These are phyloP conservation scores for Linepithema humile DNA, from an alignment of 1,140 invertebrate genomes.

Conservation along the genomic window DNA sequence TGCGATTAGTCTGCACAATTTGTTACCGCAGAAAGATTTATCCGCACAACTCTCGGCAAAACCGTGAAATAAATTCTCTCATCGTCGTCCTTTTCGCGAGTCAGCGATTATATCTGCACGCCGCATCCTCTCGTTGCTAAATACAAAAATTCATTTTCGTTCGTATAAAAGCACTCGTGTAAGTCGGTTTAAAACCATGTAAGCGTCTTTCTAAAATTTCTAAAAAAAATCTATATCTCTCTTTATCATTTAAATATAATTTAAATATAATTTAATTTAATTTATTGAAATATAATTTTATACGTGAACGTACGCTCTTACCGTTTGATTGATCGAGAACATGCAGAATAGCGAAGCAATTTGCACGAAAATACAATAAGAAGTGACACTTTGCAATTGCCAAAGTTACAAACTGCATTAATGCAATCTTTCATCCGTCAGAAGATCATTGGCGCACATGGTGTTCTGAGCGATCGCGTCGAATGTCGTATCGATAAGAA, in stretches of 20 bases:
- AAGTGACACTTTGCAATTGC: not conserved
- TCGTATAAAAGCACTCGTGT: slow-evolving; percentile 44
- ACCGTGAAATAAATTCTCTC: slow-evolving; percentile 52
- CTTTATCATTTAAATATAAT: slow-evolving; percentile 47
- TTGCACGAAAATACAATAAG: not conserved
- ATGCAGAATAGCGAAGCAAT: not conserved
- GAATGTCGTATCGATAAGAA: slow-evolving; percentile 3
- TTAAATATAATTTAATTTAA: too few species aligned
- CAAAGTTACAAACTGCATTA: not conserved
- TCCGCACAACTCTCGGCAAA: not conserved
- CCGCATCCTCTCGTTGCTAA: slow-evolving; percentile 6
- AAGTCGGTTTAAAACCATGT: slow-evolving; percentile 9
- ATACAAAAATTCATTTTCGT: slow-evolving; percentile 59
- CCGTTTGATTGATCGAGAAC: not conserved
- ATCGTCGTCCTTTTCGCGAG: slow-evolving; percentile 42
- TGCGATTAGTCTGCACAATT: slow-evolving; percentile 51
- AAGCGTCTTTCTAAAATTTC: slow-evolving; percentile 14
- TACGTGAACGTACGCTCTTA: too few species aligned
- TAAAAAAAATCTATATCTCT: slow-evolving; percentile 15
- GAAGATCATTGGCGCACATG: not conserved
- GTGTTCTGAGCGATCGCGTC: not conserved
- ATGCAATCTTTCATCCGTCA: not conserved
- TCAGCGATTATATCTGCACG: slow-evolving; percentile 38
- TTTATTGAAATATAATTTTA: too few species aligned
- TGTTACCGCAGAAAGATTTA: slow-evolving; percentile 58